Percentiles rank a stretch among this genome's conserved stretches.
phyloP scores from a whole-genome alignment of 2,797 vertebrate species.

The Chelonia mydas region DNA sequence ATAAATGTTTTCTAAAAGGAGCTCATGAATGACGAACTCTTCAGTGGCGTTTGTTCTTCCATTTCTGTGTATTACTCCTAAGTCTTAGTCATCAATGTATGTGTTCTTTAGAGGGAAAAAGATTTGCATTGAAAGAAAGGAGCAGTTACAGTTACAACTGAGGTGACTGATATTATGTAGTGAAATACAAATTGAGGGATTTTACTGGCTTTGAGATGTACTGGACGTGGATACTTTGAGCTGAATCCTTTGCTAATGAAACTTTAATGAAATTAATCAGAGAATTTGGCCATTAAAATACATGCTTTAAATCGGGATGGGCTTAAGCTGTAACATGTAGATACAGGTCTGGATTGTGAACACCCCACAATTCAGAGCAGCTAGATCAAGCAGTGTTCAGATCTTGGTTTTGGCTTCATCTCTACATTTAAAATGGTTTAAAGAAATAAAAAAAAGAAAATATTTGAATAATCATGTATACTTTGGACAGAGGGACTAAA shows the following conservation, averaged over 20 bases:
- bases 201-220: constrained; percentile 1
- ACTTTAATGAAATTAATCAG: background rate
- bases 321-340: background rate
- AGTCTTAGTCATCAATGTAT: background rate
- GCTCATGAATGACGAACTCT: background rate
- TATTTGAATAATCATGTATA: background rate
- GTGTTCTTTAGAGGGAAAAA: background rate
- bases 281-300: background rate
- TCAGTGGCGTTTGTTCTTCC: background rate
- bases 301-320: accelerated
- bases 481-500: background rate
- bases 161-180: background rate
- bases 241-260: constrained; percentile 5
- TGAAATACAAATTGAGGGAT: background rate
- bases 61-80: background rate
- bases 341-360: background rate
- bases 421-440: background rate
- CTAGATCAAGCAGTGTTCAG: background rate
- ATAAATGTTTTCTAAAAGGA: background rate
- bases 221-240: constrained; percentile 8
- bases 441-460: background rate
- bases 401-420: background rate
- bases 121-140: background rate
- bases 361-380: background rate
- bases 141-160: background rate